Evolutionary conservation across 2,113 vertebrate species (phyloP), one percentile per base, ranked within the genome.

Genomic region (Hymenochirus boettgeri): DNA sequence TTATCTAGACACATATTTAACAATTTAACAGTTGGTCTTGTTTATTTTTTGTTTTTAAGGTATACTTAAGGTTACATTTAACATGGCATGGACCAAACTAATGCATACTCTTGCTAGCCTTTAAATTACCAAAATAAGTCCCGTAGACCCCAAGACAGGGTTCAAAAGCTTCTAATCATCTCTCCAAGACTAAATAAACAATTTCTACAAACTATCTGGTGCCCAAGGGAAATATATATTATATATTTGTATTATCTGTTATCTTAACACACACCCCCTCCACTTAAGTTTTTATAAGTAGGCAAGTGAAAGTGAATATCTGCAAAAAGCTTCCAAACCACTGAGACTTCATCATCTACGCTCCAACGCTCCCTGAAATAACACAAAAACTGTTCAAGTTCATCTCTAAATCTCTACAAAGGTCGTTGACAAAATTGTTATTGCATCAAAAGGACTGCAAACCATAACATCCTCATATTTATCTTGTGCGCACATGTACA

Each of bases 211-310:
- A 42, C 15, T 17, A 13, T 15, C 39, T n/a, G 17, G 13, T 42
- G 39, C 13, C 39, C 33, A 11, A 13, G 33, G 17, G n/a, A n/a
- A 75, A 72, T 37, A 74, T 77, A 46, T 73, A 51, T 62, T 74
- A 58, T 39, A 76, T 25, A 52, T 5, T 25, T 52, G 22, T 25
- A 25, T 25, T 50, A 23, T 26, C 5, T 55, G 10, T 55, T 55
- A 18, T 55, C 27, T 27, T 55, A 55, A 55, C 26, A 5, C 52
- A 24, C 13, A n/a, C 10, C 3, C 21, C 11, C 4, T 4, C 22
- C 22, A 52, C 50, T 52, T 25, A 25, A 52, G 5, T 25, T 52
- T 15, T 4, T 24, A 22, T 26, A 27, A 47, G n/a, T 23, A 54
- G 33, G 42, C 50, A 27, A 15, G n/a, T 5, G 26, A 42, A 19